Evolutionary conservation across 2,888 invertebrate genomes (phyloP).

Genomic region (Tetragonula carbonaria): DNA sequence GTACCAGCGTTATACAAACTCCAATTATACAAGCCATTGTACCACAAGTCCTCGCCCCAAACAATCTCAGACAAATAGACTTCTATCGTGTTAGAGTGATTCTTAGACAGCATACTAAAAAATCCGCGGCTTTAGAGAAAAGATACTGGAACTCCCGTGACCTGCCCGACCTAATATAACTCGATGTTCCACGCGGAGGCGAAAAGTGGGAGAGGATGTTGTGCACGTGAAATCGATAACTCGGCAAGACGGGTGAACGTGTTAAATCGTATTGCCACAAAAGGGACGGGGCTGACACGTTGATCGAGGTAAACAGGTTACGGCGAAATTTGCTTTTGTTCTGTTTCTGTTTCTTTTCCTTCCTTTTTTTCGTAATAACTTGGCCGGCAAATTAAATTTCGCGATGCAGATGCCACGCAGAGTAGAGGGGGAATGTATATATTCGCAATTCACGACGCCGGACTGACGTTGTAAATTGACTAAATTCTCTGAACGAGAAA

Average conservation of each 20-base stretch:
- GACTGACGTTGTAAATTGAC: slow-evolving; percentile 35
- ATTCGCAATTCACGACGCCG: neutral
- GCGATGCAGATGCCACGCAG: neutral
- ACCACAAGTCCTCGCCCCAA: no score
- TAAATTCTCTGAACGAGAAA: neutral
- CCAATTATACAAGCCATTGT: no score
- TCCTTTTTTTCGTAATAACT: slow-evolving; percentile 11
- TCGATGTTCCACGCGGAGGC: slow-evolving; percentile 19
- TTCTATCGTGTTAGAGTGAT: neutral
- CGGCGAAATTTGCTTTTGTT: slow-evolving; percentile 29
- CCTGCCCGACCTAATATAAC: slow-evolving; percentile 2
- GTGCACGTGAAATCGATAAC: slow-evolving; percentile 52
- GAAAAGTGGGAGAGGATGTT: neutral
- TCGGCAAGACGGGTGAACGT: slow-evolving; percentile 43
- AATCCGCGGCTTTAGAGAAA: neutral
- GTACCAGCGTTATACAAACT: no score
- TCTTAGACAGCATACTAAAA: neutral
- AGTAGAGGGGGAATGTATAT: neutral
- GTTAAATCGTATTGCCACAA: slow-evolving; percentile 50
- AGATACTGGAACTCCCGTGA: neutral
- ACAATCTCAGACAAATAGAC: no score
- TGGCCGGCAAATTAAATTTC: slow-evolving; percentile 22
- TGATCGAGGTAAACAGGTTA: slow-evolving; percentile 18
- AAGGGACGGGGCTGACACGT: slow-evolving; percentile 9
- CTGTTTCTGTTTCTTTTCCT: no score